Conservation (phyloP, 92 coral and sea anemone species). For the Anthopleura xanthogrammica region DNA sequence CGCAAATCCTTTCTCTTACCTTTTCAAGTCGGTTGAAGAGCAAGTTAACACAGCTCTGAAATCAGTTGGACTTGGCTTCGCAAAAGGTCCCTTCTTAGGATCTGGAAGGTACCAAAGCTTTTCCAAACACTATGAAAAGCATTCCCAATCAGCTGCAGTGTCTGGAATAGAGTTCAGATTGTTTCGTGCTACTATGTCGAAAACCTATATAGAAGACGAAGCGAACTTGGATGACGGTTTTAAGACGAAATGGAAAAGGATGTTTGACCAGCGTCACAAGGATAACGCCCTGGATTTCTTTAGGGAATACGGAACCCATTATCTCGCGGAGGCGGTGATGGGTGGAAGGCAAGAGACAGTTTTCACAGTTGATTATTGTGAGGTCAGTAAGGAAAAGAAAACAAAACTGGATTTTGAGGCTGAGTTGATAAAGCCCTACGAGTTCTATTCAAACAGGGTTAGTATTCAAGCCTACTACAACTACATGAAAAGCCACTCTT, state of each 20-base stretch:
- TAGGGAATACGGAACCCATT: neutral
- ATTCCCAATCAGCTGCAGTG: neutral
- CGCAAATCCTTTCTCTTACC: neutral
- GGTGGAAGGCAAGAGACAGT: too few species aligned
- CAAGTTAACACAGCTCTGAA: neutral
- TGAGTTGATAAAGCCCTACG: too few species aligned
- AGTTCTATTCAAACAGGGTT: neutral
- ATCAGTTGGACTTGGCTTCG: neutral
- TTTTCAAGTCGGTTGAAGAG: neutral
- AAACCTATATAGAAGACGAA: neutral
- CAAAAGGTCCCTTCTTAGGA: neutral
- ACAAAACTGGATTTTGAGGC: neutral
- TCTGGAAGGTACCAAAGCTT: neutral
- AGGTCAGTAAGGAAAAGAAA: neutral
- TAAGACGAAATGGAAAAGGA: neutral
- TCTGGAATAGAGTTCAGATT: neutral
- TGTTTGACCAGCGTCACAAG: neutral
- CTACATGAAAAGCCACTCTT: too few species aligned
- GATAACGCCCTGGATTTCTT: slow-evolving; percentile 7
- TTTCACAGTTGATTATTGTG: too few species aligned
- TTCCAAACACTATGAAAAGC: neutral
- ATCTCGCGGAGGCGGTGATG: too few species aligned
- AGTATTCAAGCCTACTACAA: too few species aligned
- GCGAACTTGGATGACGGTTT: slow-evolving; percentile 12
- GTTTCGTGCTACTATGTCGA: neutral